A percentile compares a stretch with the other conserved stretches of the same genome.
These are phyloP conservation scores for Nematolebias whitei DNA, from an alignment of 2,113 vertebrate species.

Conservation along the genomic window DNA sequence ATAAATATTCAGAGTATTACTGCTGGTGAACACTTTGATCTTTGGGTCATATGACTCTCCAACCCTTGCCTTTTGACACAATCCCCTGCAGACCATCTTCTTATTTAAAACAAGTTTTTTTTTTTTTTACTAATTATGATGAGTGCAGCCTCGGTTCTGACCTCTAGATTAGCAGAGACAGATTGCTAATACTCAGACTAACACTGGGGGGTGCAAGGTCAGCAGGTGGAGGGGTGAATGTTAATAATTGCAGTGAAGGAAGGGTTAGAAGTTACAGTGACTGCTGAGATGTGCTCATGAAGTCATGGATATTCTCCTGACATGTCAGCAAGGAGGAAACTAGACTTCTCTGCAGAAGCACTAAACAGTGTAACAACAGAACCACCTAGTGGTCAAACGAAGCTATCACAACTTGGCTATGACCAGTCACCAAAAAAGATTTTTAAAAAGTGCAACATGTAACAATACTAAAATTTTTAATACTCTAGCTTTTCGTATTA, in stretches of 20 bases:
- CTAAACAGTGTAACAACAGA: constrained; percentile 36
- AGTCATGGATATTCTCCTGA: too few species aligned
- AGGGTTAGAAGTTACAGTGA: constrained; percentile 37
- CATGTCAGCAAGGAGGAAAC: constrained; percentile 3
- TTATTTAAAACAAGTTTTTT: too few species aligned
- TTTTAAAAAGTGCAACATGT: constrained; percentile 7
- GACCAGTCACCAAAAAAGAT: constrained; percentile 29
- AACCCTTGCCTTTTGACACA: constrained; percentile 42
- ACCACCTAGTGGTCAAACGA: constrained; percentile 60
- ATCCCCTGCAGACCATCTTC: constrained; percentile 15
- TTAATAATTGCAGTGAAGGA: constrained; percentile 45
- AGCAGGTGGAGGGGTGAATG: constrained; percentile 41
- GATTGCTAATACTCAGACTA: too few species aligned
- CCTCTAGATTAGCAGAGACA: too few species aligned
- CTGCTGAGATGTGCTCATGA: constrained; percentile 9
- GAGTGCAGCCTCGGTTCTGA: neutral
- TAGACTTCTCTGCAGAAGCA: constrained; percentile 16
- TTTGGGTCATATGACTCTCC: constrained; percentile 50
- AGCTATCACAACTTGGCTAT: neutral
- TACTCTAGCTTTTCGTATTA: constrained; percentile 27
- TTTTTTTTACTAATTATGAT: constrained; percentile 5
- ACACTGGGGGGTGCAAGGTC: constrained; percentile 35
- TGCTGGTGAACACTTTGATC: constrained; percentile 42
- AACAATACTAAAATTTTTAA: neutral
- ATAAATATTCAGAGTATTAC: neutral